These are phyloP conservation scores for Dryoscopus gambensis DNA, from an alignment of 2,113 vertebrate species.

Conservation along the genomic window DNA sequence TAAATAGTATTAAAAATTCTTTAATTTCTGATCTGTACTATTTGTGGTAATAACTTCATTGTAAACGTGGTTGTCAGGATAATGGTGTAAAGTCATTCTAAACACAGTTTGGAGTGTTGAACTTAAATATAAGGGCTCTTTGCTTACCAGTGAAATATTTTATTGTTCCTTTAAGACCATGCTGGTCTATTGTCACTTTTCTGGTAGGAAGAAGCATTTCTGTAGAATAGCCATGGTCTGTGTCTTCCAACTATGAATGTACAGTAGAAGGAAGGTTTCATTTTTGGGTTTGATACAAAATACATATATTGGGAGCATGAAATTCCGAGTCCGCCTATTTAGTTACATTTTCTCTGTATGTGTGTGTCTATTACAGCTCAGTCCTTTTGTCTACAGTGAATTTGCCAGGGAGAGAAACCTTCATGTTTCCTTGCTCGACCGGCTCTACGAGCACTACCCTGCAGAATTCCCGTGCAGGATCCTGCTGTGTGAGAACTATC, in stretches of 20 bases:
- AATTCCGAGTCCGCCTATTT: constrained; percentile 1
- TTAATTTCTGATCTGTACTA: background rate
- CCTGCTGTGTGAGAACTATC: constrained; percentile 99
- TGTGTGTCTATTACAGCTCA: constrained; percentile 87
- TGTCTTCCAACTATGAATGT: background rate
- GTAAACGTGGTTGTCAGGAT: background rate
- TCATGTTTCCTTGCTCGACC: constrained; percentile 93
- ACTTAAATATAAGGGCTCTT: background rate
- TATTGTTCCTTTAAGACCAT: background rate
- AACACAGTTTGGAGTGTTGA: background rate
- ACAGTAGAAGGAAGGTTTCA: background rate
- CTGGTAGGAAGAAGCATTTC: background rate
- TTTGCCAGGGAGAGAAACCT: constrained; percentile 98
- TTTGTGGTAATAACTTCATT: background rate
- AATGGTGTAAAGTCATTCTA: background rate
- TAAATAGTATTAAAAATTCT: background rate
- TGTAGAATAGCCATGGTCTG: background rate
- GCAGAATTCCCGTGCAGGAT: constrained; percentile 94
- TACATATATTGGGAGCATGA: background rate
- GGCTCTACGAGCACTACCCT: constrained; percentile 97
- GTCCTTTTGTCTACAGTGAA: constrained; percentile 99
- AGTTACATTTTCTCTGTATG: constrained; percentile 64
- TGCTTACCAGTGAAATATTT: background rate
- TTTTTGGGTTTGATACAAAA: background rate
- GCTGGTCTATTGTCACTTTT: background rate